Evolutionary conservation across 1,140 invertebrate species (phyloP).

Genomic region (Harlomillsia oculata): DNA sequence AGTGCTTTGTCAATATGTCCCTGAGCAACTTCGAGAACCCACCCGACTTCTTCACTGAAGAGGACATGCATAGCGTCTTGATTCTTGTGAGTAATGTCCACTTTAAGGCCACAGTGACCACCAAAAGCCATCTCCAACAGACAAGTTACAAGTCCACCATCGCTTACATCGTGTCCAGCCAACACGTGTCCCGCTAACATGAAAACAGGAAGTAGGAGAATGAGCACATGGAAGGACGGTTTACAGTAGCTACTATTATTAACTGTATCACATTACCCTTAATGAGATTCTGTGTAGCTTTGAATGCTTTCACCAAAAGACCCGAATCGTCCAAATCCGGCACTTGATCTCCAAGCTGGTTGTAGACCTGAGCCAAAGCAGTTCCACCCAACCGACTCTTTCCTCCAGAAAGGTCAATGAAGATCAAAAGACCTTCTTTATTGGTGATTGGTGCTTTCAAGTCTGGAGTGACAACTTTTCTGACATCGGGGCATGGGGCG

Average conservation of each 20-base stretch:
- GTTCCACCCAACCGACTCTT: slow-evolving; percentile 73
- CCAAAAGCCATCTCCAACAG: slow-evolving; percentile 91
- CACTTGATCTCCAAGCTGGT: slow-evolving; percentile 66
- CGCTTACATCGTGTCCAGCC: slow-evolving; percentile 93
- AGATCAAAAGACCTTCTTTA: slow-evolving; percentile 50
- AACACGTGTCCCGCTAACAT: slow-evolving; percentile 55
- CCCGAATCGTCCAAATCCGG: slow-evolving; percentile 68
- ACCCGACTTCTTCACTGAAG: slow-evolving; percentile 85
- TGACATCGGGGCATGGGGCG: slow-evolving; percentile 82
- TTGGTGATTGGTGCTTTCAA: slow-evolving; percentile 57
- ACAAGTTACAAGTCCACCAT: slow-evolving; percentile 84
- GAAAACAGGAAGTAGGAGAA: background rate
- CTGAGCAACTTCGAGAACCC: slow-evolving; percentile 70
- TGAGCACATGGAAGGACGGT: too few species aligned
- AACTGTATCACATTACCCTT: slow-evolving; percentile 52
- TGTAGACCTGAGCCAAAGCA: slow-evolving; percentile 80
- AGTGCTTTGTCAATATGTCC: slow-evolving; percentile 51
- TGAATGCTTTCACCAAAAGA: slow-evolving; percentile 63
- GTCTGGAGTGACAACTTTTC: slow-evolving; percentile 70
- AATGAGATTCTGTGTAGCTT: slow-evolving; percentile 70
- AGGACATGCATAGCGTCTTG: slow-evolving; percentile 54
- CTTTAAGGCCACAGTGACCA: slow-evolving; percentile 67
- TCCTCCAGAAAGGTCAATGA: slow-evolving; percentile 57
- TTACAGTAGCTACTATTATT: too few species aligned
- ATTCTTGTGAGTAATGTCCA: slow-evolving; percentile 54